Evolutionary conservation across 2,113 vertebrate species (phyloP), one percentile per base, ranked within the genome.

Genomic region (Halichoerus grypus): DNA sequence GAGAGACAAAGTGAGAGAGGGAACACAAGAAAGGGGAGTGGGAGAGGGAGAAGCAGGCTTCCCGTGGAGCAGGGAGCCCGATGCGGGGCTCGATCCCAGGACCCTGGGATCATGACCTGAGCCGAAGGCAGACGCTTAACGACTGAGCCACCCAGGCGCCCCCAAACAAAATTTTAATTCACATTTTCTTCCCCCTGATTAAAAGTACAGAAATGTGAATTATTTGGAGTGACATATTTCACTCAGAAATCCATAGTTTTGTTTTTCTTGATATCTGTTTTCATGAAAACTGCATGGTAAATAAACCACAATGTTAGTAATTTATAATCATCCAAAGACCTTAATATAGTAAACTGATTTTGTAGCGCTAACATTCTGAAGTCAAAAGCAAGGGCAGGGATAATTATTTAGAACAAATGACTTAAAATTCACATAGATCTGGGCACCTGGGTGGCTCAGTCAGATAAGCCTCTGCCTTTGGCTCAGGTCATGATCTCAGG

Each of bases 231-330:
- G 36, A 77, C 9, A 57, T 82, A 55, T 21, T 96, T 90, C 28
- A 93, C 28, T 76, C 59, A 92, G n/a, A 90, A 61, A 49, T 51
- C 13, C 22, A 93, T 3, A 46, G 9, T 79, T 96, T 61, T 69
- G 59, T 59, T 89, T 96, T 87, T 74, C 28, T 86, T 84, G 90
- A 67, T 74, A 80, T 42, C 46, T 90, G 15, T 94, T 80, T 92
- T 76, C 63, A 80, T 39, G 39, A 91, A 85, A 94, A 88, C 26
- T 3, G 4, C 24, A 36, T 5, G 15, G 55, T 33, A 59, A 85
- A 65, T 53, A 91, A 86, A 77, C 4, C 26, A 33, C 1, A 42
- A 5, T 4, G 28, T 81, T 69, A 26, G 14, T 77, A 55, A 59
- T 92, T 65, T 81, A 61, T 31, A 67, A 92, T 55, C 77, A 79